Evolutionary conservation across 1,140 invertebrate species (phyloP), one percentile per base, ranked within the genome.

Genomic region (Drosophila nannoptera): DNA sequence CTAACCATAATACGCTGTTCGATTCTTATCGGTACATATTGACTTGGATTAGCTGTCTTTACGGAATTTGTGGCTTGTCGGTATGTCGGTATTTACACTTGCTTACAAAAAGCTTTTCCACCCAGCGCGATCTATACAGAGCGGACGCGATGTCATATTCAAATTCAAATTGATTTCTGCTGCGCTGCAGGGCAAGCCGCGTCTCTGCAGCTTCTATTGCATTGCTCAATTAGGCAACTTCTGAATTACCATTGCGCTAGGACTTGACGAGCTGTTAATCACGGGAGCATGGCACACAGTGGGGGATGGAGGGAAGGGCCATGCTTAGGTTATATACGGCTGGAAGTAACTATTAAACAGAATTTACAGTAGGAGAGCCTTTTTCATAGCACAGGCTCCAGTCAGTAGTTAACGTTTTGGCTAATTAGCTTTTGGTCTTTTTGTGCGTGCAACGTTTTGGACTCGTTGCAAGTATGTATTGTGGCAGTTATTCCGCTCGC

Each of bases 391-490:
- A 64, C 65, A 63, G 69, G 58, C 69, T 60, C 55, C 66, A 50
- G 55, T 64, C 54, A 65, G 75, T 66, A 66, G 81, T 81, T 69
- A 78, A 69, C 75, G 78, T 83, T 82, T 81, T 81, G 78, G 78
- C 78, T 82, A 81, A 81, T 81, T 81, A 81, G 78, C 78, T 81
- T 80, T 81, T 81, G 75, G 74, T 48, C 60, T 63, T 69, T 68
- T 68, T 68, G 78, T 81, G 78, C 78, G 78, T 81, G 78, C 63
- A 72, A 58, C 78, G 67, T 63, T 22, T 63, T 67, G 40, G 31
- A 55, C 50, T 54, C 62, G 70, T 73, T 64, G 75, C 74, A 69
- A 56, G 55, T 48, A 58, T 55, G 61, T 55, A 64, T 64, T 53
- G 49, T 53, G 32, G 38, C 48, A 43, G 8, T 12, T 55, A 33